These are phyloP conservation scores for Camponotus fellah DNA, from an alignment of 2,888 invertebrate species.

Conservation along the genomic window DNA sequence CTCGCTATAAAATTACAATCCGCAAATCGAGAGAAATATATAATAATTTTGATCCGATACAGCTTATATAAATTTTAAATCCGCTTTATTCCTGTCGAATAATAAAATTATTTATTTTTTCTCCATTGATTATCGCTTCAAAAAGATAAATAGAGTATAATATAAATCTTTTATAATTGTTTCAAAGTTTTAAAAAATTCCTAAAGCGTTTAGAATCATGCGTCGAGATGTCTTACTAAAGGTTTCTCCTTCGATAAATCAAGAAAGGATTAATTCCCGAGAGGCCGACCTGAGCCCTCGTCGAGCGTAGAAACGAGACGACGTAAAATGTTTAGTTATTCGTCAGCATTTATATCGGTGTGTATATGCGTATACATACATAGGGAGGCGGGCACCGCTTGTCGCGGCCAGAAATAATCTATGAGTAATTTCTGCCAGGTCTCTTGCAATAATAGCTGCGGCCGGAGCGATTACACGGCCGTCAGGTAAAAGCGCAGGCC, in stretches of 20 bases:
- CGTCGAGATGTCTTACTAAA: not conserved
- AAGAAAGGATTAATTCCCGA: conserved; percentile 20
- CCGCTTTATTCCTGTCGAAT: not conserved
- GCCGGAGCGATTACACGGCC: conserved; percentile 57
- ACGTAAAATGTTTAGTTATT: conserved; percentile 79
- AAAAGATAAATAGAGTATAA: not conserved
- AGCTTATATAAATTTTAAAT: not conserved
- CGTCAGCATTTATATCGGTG: conserved; percentile 74
- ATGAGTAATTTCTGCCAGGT: conserved; percentile 78
- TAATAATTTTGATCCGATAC: not conserved
- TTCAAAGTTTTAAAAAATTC: not conserved
- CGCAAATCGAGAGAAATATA: not conserved
- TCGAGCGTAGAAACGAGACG: conserved; percentile 17
- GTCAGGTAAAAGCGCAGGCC: conserved; percentile 50
- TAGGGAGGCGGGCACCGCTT: conserved; percentile 61
- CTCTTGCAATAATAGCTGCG: conserved; percentile 73
- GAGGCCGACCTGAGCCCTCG: not conserved
- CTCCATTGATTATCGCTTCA: no score
- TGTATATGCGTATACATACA: conserved; percentile 59
- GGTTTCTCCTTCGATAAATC: not conserved
- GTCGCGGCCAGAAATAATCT: conserved; percentile 79
- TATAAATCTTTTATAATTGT: not conserved
- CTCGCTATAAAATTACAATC: not conserved
- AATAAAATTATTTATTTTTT: no score
- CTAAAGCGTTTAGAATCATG: not conserved